These are phyloP conservation scores for Mimachlamys varia DNA, from an alignment of 2,888 invertebrate genomes.

Conservation along the genomic window DNA sequence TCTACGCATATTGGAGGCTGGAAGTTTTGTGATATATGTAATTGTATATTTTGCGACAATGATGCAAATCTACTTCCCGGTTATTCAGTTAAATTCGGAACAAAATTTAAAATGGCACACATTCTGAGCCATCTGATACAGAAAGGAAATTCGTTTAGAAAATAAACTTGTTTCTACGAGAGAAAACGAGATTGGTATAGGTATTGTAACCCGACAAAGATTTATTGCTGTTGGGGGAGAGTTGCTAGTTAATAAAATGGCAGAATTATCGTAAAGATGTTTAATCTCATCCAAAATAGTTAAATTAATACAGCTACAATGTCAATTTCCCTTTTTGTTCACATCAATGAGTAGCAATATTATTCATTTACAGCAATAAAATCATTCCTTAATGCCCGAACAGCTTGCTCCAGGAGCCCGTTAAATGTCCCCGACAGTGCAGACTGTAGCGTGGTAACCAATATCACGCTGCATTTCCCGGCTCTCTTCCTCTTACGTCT, in stretches of 20 bases:
- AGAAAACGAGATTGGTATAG: not conserved
- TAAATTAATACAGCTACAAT: not conserved
- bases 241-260: not conserved
- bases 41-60: not conserved
- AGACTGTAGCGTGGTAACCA: not conserved
- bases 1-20: not conserved
- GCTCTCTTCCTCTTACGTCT: not conserved
- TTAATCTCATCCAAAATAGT: not conserved
- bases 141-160: not conserved
- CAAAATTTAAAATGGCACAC: not conserved
- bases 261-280: not conserved
- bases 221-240: not conserved
- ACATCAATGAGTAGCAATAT: not conserved
- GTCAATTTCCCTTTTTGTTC: not conserved
- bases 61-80: not conserved
- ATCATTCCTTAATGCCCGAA: not conserved
- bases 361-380: not conserved
- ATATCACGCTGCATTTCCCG: not conserved
- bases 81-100: not conserved
- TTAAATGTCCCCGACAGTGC: not conserved
- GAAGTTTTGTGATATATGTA: not conserved
- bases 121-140: not conserved
- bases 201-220: not conserved
- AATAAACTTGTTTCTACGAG: not conserved
- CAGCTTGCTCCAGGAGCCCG: not conserved